Evolutionary conservation across 1,140 invertebrate species (phyloP).

Genomic region (Colletes latitarsis): DNA sequence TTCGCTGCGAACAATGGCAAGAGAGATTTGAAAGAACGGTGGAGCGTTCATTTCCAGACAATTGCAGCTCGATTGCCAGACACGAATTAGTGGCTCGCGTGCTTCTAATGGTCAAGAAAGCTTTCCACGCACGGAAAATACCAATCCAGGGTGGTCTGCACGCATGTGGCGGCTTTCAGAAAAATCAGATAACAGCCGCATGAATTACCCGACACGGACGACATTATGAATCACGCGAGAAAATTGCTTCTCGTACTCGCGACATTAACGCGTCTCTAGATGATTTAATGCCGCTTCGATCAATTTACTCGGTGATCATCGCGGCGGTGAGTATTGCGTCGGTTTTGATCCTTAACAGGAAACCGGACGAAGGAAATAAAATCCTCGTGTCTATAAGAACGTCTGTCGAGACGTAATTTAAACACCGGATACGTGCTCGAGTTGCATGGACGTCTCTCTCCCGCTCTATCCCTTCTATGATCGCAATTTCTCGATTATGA

Average conservation of each 20-base stretch:
- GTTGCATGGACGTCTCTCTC: neutral
- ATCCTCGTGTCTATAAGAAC: neutral
- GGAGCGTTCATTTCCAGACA: conserved; percentile 40
- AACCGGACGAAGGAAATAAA: neutral
- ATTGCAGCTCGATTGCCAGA: conserved; percentile 14
- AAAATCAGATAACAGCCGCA: conserved; percentile 55
- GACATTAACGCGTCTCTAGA: neutral
- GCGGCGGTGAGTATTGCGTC: neutral
- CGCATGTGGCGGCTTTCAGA: conserved; percentile 11
- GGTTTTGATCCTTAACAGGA: neutral
- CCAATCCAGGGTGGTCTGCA: conserved; percentile 24
- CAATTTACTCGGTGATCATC: conserved; percentile 4
- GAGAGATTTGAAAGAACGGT: conserved; percentile 38
- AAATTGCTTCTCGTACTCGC: conserved; percentile 14
- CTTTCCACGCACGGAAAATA: conserved; percentile 53
- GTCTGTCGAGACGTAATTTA: neutral
- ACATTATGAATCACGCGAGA: conserved; percentile 49
- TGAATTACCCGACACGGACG: conserved; percentile 25
- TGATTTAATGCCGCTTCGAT: conserved; percentile 13
- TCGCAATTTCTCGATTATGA: no score
- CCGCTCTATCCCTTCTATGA: neutral
- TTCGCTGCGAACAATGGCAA: neutral
- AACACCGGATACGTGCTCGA: neutral
- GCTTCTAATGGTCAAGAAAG: conserved; percentile 49
- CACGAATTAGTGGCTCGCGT: conserved; percentile 46